Conservation (phyloP, 2,888 invertebrate genomes). For the Archaeoteleia sp. region DNA sequence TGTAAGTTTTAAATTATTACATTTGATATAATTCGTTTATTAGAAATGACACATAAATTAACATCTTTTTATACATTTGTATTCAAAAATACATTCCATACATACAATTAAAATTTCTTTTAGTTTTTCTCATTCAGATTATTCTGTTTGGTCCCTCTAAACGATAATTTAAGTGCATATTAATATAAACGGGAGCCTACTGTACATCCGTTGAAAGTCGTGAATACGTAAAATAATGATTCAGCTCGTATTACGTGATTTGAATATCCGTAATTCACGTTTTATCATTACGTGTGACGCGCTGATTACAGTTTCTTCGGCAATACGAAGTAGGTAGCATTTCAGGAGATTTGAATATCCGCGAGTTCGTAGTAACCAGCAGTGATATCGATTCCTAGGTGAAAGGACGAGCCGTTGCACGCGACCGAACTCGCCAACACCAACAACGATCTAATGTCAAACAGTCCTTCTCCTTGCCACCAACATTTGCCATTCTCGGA, state of each 20-base stretch:
- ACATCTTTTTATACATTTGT: too few relatives aligned
- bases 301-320: slow-evolving; percentile 59
- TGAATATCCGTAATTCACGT: slow-evolving; percentile 40
- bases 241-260: slow-evolving; percentile 45
- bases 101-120: too few relatives aligned
- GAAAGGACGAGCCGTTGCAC: slow-evolving; percentile 63
- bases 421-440: slow-evolving; percentile 68
- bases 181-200: too few relatives aligned
- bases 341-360: slow-evolving; percentile 63
- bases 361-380: slow-evolving; percentile 64
- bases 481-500: slow-evolving; percentile 56
- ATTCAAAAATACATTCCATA: too few relatives aligned
- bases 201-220: too few relatives aligned
- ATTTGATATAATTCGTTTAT: too few relatives aligned
- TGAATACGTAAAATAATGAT: slow-evolving; percentile 44
- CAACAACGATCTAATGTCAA: slow-evolving; percentile 59
- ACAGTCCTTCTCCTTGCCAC: slow-evolving; percentile 65
- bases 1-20: too few relatives aligned
- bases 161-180: too few relatives aligned
- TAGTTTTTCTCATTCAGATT: too few relatives aligned
- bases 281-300: slow-evolving; percentile 42
- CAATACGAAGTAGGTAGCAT: slow-evolving; percentile 54
- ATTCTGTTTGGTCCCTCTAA: too few relatives aligned
- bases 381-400: slow-evolving; percentile 69
- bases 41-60: too few relatives aligned